Percentiles rank a stretch among this genome's conserved stretches.
Evolutionary conservation across 2,797 vertebrate genomes (phyloP).

Genomic region (Muscicapa striata): DNA sequence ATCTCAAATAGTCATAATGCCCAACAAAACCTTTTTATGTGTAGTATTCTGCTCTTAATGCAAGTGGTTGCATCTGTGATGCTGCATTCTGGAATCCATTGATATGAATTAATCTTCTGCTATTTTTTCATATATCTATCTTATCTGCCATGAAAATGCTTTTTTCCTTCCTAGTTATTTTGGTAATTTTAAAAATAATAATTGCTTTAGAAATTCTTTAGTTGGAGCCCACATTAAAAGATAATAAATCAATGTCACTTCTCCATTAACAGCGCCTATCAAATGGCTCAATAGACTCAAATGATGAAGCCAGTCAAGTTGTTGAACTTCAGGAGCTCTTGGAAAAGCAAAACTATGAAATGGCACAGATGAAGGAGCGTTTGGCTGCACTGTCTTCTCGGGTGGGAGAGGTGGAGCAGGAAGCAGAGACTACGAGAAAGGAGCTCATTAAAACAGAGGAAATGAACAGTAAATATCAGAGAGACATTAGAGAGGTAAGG

Average conservation of each 20-base stretch:
- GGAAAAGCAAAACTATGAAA: slow-evolving; percentile 98
- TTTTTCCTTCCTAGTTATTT: background rate
- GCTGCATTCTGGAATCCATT: background rate
- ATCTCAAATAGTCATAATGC: background rate
- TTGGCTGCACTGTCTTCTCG: slow-evolving; percentile 93
- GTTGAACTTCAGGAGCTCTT: slow-evolving; percentile 95
- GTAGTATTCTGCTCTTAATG: background rate
- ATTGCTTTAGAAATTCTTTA: background rate
- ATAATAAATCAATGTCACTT: background rate
- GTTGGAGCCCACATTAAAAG: background rate
- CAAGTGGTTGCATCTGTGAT: background rate
- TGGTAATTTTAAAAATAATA: background rate
- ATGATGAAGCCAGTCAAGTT: slow-evolving; percentile 93
- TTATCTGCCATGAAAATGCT: background rate
- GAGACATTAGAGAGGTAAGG: slow-evolving; percentile 96
- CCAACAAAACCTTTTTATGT: background rate
- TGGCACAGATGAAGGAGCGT: slow-evolving; percentile 98
- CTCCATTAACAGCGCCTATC: slow-evolving; percentile 86
- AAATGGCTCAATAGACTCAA: slow-evolving; percentile 94
- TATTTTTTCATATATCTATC: background rate
- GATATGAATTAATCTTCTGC: background rate
- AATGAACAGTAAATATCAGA: slow-evolving; percentile 97
- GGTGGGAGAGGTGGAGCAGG: slow-evolving; percentile 96
- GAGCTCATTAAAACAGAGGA: slow-evolving; percentile 98
- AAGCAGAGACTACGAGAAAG: slow-evolving; percentile 95